phyloP scores from a whole-genome alignment of 2,113 vertebrate genomes.

The Tretioscincus oriximinensis region DNA sequence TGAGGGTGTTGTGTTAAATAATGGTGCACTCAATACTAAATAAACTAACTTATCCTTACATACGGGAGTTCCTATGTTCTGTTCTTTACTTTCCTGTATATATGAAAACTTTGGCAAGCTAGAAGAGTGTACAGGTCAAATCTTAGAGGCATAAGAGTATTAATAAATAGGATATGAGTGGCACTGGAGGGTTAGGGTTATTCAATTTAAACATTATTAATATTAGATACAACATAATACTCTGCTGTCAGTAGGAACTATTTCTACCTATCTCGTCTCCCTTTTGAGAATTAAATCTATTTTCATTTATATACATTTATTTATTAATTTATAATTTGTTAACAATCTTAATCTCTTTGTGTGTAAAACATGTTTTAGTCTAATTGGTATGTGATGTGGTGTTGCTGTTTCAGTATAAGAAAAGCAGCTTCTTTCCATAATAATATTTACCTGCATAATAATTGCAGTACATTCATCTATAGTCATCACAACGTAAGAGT shows the following conservation, averaged over 20 bases:
- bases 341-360: not conserved
- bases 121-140: too few species aligned
- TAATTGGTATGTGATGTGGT: not conserved
- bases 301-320: not conserved
- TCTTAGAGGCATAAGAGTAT: too few species aligned
- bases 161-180: too few species aligned
- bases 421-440: not conserved
- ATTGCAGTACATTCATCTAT: slow-evolving; percentile 85
- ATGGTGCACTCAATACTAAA: too few species aligned
- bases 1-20: not conserved
- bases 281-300: not conserved
- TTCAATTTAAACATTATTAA: too few species aligned
- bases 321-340: not conserved
- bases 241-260: too few species aligned
- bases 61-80: too few species aligned
- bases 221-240: not conserved
- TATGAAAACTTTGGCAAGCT: too few species aligned
- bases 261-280: too few species aligned
- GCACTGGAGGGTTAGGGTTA: too few species aligned
- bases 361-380: not conserved
- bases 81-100: too few species aligned
- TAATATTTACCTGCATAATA: slow-evolving; percentile 84
- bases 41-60: too few species aligned
- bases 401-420: rapidly evolving
- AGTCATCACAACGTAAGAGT: slow-evolving; percentile 81